These are phyloP conservation scores for Palloptera scutellata DNA, from an alignment of 2,888 invertebrate genomes.

Conservation along the genomic window DNA sequence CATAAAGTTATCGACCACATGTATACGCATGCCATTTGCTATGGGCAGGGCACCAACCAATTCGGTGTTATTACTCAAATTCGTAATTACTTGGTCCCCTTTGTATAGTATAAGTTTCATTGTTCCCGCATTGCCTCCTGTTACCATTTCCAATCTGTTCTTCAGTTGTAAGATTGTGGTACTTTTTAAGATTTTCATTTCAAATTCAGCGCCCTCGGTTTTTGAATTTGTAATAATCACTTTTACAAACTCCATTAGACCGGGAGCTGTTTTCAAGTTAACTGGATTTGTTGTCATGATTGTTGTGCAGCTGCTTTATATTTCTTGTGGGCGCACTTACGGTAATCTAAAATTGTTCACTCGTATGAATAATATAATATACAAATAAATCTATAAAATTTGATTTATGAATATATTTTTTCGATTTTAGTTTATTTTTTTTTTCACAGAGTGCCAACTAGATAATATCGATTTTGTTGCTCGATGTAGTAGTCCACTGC, in stretches of 20 bases:
- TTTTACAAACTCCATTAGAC: slow-evolving; percentile 71
- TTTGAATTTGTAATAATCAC: slow-evolving; percentile 81
- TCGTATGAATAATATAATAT: too few species aligned
- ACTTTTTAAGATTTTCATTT: slow-evolving; percentile 83
- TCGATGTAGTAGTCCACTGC: too few species aligned
- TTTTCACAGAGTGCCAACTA: too few species aligned
- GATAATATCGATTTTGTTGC: too few species aligned
- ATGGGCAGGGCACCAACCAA: slow-evolving; percentile 86
- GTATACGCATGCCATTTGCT: slow-evolving; percentile 88
- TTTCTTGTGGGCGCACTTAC: too few species aligned
- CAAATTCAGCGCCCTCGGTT: slow-evolving; percentile 72
- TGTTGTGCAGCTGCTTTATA: too few species aligned
- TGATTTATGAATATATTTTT: too few species aligned
- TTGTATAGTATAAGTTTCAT: slow-evolving; percentile 86
- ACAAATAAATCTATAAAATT: too few species aligned
- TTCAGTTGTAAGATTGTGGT: slow-evolving; percentile 82
- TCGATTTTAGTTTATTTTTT: too few species aligned
- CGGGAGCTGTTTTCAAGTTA: neutral
- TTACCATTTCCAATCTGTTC: slow-evolving; percentile 88
- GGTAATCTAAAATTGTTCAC: too few species aligned
- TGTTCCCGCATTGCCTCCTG: slow-evolving; percentile 80
- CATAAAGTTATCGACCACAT: slow-evolving; percentile 75
- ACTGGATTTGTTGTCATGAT: too few species aligned
- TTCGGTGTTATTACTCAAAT: slow-evolving; percentile 75
- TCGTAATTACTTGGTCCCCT: slow-evolving; percentile 76